Evolutionary conservation across 92 coral and sea anemone species (phyloP).

Genomic region (Nematostella vectensis): DNA sequence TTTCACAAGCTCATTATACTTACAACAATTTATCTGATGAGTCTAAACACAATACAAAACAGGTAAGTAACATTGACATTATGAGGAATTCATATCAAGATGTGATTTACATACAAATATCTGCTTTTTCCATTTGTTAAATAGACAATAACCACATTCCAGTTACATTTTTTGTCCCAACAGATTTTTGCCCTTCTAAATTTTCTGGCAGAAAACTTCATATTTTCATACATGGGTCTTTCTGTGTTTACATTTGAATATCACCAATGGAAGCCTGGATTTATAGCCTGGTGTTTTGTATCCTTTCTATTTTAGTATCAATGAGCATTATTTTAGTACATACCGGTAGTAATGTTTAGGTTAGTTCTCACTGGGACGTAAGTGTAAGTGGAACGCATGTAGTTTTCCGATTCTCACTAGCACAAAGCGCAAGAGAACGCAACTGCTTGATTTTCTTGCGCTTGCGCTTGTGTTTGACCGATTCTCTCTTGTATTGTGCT

Average conservation of each 20-base stretch:
- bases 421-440: no score
- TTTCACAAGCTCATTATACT: slow-evolving; percentile 96
- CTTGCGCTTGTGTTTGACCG: no score
- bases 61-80: slow-evolving; percentile 34
- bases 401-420: no score
- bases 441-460: no score
- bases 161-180: no score
- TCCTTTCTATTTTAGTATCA: no score
- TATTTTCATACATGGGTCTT: slow-evolving; percentile 95
- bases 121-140: slow-evolving; percentile 2
- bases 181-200: slow-evolving; percentile 92
- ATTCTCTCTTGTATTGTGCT: no score
- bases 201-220: slow-evolving; percentile 96
- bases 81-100: not conserved
- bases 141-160: no score
- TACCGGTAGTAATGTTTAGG: no score
- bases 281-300: slow-evolving; percentile 92
- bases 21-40: slow-evolving; percentile 90
- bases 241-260: slow-evolving; percentile 92
- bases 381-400: no score
- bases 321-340: no score
- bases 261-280: slow-evolving; percentile 84
- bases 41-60: slow-evolving; percentile 86
- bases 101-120: not conserved
- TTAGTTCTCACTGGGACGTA: no score